phyloP scores from a whole-genome alignment of 2,113 vertebrate species.

The Merops nubicus region DNA sequence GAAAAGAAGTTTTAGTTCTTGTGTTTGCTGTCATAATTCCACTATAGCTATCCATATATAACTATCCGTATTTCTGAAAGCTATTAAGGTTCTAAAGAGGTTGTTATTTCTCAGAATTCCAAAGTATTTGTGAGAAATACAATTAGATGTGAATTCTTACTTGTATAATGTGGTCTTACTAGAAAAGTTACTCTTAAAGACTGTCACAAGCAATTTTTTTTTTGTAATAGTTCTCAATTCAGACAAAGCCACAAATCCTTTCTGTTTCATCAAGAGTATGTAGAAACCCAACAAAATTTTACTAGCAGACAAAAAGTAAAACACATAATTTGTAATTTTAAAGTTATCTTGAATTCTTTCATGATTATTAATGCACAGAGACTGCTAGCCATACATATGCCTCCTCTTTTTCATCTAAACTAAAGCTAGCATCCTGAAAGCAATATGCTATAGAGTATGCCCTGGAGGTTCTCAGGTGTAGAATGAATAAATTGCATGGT shows the following conservation, averaged over 20 bases:
- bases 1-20: not conserved
- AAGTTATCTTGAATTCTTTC: not conserved
- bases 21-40: not conserved
- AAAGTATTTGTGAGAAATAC: not conserved
- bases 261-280: not conserved
- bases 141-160: too few relatives aligned
- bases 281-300: not conserved
- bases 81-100: not conserved
- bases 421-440: not conserved
- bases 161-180: not conserved
- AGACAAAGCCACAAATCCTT: not conserved
- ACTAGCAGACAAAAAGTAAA: not conserved
- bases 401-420: not conserved
- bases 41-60: not conserved
- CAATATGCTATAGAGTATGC: not conserved
- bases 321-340: not conserved
- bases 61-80: not conserved
- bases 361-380: not conserved
- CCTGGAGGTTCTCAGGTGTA: constrained; percentile 24
- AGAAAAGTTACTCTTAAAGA: not conserved
- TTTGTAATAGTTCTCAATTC: not conserved
- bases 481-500: not conserved
- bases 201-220: not conserved
- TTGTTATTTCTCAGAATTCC: not conserved
- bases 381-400: not conserved